These are phyloP conservation scores for Drosophila infuscata DNA, from an alignment of 2,888 invertebrate species.

Conservation along the genomic window DNA sequence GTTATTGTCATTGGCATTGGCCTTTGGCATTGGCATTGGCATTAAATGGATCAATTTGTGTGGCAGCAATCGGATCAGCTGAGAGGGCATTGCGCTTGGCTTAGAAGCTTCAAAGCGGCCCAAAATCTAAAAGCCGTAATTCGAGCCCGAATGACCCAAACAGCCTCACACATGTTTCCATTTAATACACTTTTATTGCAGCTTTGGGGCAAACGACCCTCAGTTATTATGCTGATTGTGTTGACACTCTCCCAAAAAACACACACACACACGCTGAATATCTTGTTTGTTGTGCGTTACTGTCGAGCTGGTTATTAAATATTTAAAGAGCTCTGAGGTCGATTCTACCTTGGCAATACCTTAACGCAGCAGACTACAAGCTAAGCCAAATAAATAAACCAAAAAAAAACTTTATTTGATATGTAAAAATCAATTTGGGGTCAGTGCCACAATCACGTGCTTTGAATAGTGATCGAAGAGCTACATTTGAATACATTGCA, in stretches of 20 bases:
- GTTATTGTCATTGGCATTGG: constrained; percentile 21
- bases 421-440: constrained; percentile 8
- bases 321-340: constrained; percentile 57
- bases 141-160: constrained; percentile 19
- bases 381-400: constrained; percentile 31
- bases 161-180: constrained; percentile 66
- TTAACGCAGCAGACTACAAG: background rate
- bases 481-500: constrained; percentile 9
- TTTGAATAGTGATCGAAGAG: background rate
- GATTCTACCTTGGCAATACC: constrained; percentile 31
- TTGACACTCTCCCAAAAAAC: constrained; percentile 56
- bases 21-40: constrained; percentile 32
- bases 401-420: constrained; percentile 41
- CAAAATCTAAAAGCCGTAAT: constrained; percentile 2
- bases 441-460: constrained; percentile 1
- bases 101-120: constrained; percentile 18
- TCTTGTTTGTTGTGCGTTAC: constrained; percentile 34
- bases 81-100: constrained; percentile 12
- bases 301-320: constrained; percentile 47
- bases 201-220: constrained; percentile 39
- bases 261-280: background rate
- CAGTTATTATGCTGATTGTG: constrained; percentile 76
- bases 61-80: constrained; percentile 23
- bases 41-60: constrained; percentile 55
- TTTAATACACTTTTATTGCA: constrained; percentile 77